phyloP scores from a whole-genome alignment of 2,113 vertebrate genomes.

The Circaetus cinerascens region DNA sequence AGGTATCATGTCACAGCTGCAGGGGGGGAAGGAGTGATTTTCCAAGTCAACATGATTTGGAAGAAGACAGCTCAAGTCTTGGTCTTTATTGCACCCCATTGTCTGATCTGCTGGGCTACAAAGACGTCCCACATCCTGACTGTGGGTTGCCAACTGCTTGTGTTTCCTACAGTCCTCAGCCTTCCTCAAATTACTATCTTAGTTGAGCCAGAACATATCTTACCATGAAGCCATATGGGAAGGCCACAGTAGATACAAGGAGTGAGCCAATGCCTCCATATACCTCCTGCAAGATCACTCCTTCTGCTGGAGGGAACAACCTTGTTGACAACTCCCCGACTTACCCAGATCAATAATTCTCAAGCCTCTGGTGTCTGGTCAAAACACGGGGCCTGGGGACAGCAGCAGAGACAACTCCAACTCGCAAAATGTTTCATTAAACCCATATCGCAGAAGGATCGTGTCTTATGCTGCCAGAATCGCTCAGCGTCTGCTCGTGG shows the following conservation, averaged over 20 bases:
- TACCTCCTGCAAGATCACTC: not conserved
- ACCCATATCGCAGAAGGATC: accelerated
- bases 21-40: not conserved
- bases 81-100: not conserved
- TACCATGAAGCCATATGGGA: not conserved
- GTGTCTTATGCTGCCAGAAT: not conserved
- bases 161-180: not conserved
- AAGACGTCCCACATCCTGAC: not conserved
- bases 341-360: not conserved
- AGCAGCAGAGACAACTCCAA: not conserved
- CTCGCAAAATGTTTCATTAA: not conserved
- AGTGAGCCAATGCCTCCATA: not conserved
- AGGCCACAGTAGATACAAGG: not conserved
- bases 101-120: not conserved
- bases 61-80: not conserved
- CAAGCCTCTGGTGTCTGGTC: not conserved
- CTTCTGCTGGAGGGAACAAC: not conserved
- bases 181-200: not conserved
- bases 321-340: not conserved
- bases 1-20: not conserved
- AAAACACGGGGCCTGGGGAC: not conserved
- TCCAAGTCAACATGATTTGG: not conserved
- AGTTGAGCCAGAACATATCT: not conserved
- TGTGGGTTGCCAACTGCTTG: not conserved
- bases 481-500: accelerated